phyloP scores from a whole-genome alignment of 2,888 invertebrate species.

The Eilema griseolum region DNA sequence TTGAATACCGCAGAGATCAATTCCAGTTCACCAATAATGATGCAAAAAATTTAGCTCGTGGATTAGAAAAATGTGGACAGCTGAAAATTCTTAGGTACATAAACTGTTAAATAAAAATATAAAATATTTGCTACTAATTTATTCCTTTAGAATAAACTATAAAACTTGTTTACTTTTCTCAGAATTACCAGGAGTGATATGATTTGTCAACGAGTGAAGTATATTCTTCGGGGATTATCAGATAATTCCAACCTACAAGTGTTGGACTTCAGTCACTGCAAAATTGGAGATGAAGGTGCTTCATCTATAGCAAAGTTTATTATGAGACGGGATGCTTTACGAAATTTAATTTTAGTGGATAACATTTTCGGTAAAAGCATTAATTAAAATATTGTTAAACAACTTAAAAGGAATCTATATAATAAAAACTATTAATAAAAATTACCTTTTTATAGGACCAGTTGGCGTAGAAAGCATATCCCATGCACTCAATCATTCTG shows the following conservation, averaged over 20 bases:
- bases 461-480: slow-evolving; percentile 76
- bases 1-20: slow-evolving; percentile 78
- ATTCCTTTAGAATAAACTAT: not conserved
- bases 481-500: slow-evolving; percentile 74
- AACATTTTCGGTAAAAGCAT: slow-evolving; percentile 81
- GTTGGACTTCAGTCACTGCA: slow-evolving; percentile 89
- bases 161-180: slow-evolving; percentile 24
- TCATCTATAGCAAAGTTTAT: slow-evolving; percentile 87
- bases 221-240: slow-evolving; percentile 76
- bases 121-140: not conserved
- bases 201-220: slow-evolving; percentile 80
- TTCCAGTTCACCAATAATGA: slow-evolving; percentile 84
- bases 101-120: not conserved
- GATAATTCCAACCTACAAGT: slow-evolving; percentile 80
- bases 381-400: not conserved
- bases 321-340: slow-evolving; percentile 77
- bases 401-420: not conserved
- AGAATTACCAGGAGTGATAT: slow-evolving; percentile 82
- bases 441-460: slow-evolving; percentile 64
- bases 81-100: slow-evolving; percentile 72
- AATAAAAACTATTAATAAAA: not conserved
- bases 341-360: slow-evolving; percentile 82
- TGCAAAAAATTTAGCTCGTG: slow-evolving; percentile 77
- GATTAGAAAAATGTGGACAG: slow-evolving; percentile 75
- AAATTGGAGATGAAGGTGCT: slow-evolving; percentile 88